Evolutionary conservation across 2,888 invertebrate genomes (phyloP).

Genomic region (Drosophila neotestacea): DNA sequence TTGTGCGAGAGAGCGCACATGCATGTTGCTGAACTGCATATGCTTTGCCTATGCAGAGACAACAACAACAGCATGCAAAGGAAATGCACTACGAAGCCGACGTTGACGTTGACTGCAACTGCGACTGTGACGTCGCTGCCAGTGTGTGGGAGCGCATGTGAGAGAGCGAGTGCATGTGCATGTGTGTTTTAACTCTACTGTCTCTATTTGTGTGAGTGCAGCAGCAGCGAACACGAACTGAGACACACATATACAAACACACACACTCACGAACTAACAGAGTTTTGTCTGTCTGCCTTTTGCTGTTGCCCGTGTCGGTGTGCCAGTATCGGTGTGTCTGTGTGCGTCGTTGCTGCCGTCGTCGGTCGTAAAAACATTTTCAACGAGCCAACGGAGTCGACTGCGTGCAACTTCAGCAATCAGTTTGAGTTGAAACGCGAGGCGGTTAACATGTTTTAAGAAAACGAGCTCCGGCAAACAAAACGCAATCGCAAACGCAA

Average conservation of each 20-base stretch:
- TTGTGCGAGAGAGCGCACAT: constrained; percentile 37
- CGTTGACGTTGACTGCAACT: constrained; percentile 8
- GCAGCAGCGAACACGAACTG: constrained; percentile 52
- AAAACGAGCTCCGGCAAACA: constrained; percentile 78
- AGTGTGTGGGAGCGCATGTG: constrained; percentile 52
- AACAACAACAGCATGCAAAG: constrained; percentile 42
- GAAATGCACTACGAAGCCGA: constrained; percentile 60
- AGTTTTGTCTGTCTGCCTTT: constrained; percentile 64
- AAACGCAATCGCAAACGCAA: constrained; percentile 35
- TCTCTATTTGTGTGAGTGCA: constrained; percentile 37
- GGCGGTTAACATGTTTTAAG: constrained; percentile 84
- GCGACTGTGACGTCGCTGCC: constrained; percentile 18
- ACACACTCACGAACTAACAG: background rate
- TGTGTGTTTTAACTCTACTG: constrained; percentile 9
- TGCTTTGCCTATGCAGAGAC: constrained; percentile 27
- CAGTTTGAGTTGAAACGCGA: constrained; percentile 85
- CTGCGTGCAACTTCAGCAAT: constrained; percentile 82
- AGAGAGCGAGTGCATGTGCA: constrained; percentile 44
- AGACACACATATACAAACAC: constrained; percentile 19
- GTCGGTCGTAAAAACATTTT: constrained; percentile 77
- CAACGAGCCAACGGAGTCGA: constrained; percentile 84
- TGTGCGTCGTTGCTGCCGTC: constrained; percentile 40
- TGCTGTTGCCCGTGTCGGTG: constrained; percentile 25
- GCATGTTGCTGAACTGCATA: constrained; percentile 65
- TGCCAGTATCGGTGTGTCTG: constrained; percentile 22